Evolutionary conservation across 1,140 invertebrate species (phyloP).

Genomic region (Archivesica marissinica): DNA sequence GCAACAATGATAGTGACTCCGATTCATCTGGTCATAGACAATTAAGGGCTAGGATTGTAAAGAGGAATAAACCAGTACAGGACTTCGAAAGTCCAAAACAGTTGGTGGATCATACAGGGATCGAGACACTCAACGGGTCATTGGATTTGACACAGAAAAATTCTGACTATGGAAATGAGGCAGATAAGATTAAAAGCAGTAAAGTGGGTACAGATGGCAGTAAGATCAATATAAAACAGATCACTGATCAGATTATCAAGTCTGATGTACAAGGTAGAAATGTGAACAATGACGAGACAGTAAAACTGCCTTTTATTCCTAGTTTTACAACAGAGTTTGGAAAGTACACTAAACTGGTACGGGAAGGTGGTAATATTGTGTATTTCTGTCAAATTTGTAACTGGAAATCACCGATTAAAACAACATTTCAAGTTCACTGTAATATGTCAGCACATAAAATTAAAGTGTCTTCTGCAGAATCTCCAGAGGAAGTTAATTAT

Average conservation of each 20-base stretch:
- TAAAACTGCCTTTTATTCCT: slow-evolving; percentile 39
- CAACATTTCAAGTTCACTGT: slow-evolving; percentile 75
- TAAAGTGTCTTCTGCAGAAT: slow-evolving; percentile 66
- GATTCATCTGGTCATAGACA: slow-evolving; percentile 59
- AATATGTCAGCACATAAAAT: slow-evolving; percentile 68
- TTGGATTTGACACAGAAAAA: slow-evolving; percentile 31
- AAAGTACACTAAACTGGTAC: slow-evolving; percentile 76
- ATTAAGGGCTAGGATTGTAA: slow-evolving; percentile 29
- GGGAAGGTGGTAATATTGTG: slow-evolving; percentile 79
- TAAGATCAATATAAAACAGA: slow-evolving; percentile 63
- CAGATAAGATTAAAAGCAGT: slow-evolving; percentile 14
- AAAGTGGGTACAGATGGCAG: not conserved
- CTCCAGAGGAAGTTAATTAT: slow-evolving; percentile 45
- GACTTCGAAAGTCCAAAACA: slow-evolving; percentile 58
- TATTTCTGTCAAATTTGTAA: slow-evolving; percentile 80
- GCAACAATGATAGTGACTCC: slow-evolving; percentile 58
- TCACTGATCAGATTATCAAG: slow-evolving; percentile 72
- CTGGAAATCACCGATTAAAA: slow-evolving; percentile 76
- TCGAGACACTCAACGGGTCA: slow-evolving; percentile 51
- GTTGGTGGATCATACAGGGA: slow-evolving; percentile 55
- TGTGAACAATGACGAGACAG: not conserved
- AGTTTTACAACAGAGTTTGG: slow-evolving; percentile 78
- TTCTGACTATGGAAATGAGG: slow-evolving; percentile 5
- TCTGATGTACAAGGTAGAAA: slow-evolving; percentile 50
- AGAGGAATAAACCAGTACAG: slow-evolving; percentile 40